Evolutionary conservation across 2,113 vertebrate genomes (phyloP).

Genomic region (Eira barbara): DNA sequence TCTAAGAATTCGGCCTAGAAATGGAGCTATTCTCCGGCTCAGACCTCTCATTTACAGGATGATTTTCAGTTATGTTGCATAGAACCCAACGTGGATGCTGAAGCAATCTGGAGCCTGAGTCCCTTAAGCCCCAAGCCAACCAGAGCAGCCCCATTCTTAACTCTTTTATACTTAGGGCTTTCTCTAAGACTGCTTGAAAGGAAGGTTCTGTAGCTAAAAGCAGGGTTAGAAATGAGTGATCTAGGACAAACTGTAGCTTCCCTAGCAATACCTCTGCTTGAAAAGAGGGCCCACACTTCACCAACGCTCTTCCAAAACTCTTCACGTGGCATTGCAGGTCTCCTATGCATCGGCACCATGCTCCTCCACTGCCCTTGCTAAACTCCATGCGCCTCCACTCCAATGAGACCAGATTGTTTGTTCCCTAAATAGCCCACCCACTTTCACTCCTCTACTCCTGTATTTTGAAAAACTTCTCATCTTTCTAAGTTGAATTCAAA

Average conservation of each 20-base stretch:
- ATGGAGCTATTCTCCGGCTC: neutral
- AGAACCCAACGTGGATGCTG: neutral
- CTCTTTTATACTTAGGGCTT: neutral
- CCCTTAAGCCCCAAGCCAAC: neutral
- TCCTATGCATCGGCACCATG: neutral
- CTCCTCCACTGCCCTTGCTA: neutral
- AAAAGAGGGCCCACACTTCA: neutral
- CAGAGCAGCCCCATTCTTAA: neutral
- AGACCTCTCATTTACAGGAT: neutral
- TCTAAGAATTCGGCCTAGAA: neutral
- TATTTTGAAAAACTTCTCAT: neutral
- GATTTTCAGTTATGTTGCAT: neutral
- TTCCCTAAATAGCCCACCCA: neutral
- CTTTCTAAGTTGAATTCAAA: neutral
- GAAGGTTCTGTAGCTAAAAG: neutral
- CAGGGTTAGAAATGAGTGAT: neutral
- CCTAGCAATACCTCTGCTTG: neutral
- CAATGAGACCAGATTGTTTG: neutral
- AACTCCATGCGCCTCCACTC: fast-evolving
- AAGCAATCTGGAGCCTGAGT: neutral
- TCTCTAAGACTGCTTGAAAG: neutral
- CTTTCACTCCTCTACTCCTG: neutral
- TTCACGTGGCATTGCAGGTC: neutral
- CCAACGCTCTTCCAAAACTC: neutral
- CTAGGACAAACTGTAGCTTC: neutral